phyloP scores from a whole-genome alignment of 2,888 invertebrate species.

The Cyrtodaria siliqua region DNA sequence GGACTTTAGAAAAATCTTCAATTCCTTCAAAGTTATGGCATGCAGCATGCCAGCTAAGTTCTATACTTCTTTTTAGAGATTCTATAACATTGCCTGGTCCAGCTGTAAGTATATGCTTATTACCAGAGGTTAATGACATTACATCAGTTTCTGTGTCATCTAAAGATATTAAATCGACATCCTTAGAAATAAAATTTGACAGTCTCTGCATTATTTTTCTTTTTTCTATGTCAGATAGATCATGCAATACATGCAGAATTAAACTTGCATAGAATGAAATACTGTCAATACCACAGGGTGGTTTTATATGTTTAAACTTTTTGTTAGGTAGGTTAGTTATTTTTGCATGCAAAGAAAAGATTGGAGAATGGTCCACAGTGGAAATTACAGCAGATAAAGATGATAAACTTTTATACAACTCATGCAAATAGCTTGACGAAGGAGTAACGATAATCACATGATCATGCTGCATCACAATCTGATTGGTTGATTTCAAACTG shows the following conservation, averaged over 20 bases:
- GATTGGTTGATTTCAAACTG: slow-evolving; percentile 16
- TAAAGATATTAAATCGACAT: slow-evolving; percentile 28
- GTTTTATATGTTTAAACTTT: background rate
- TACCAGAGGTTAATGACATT: slow-evolving; percentile 2
- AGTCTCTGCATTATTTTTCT: slow-evolving; percentile 11
- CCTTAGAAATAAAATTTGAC: slow-evolving; percentile 51
- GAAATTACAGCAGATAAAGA: background rate
- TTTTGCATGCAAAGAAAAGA: background rate
- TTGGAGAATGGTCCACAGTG: background rate
- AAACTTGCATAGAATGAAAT: slow-evolving; percentile 43
- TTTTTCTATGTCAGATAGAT: slow-evolving; percentile 13
- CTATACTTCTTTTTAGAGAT: slow-evolving; percentile 36
- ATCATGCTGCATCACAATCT: slow-evolving; percentile 9
- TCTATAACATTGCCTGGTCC: slow-evolving; percentile 58
- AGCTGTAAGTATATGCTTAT: slow-evolving; percentile 45
- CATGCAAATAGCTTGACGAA: slow-evolving; percentile 12
- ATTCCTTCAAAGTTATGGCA: slow-evolving; percentile 45
- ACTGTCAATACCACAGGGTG: slow-evolving; percentile 3
- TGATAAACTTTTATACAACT: background rate
- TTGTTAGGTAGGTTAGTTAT: too few species aligned
- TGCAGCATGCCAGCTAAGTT: slow-evolving; percentile 51
- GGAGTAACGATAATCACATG: background rate
- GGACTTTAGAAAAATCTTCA: slow-evolving; percentile 40
- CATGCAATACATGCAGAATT: slow-evolving; percentile 29
- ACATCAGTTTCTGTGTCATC: slow-evolving; percentile 15